A percentile compares a stretch with the other conserved stretches of the same genome.
Conservation (phyloP, 23 tunicate genomes). For the Aplidium turbinatum region DNA sequence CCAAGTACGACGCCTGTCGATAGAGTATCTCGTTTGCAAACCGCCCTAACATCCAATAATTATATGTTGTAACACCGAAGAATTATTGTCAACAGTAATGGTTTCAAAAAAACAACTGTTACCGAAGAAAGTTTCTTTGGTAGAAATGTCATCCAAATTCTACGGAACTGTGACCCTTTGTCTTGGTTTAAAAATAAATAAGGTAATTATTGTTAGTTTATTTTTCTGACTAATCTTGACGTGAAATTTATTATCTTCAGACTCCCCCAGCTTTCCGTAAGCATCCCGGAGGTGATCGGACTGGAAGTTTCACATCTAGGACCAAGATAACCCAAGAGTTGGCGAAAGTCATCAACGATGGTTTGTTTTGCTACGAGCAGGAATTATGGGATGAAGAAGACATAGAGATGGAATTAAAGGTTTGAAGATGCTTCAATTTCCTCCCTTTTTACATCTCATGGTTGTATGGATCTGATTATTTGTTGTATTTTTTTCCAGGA, state of each 20-base stretch:
- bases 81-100: no score
- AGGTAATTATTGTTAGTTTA: background rate
- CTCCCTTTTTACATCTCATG: no score
- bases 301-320: constrained; percentile 67
- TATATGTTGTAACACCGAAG: no score
- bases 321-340: constrained; percentile 79
- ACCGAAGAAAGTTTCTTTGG: no score
- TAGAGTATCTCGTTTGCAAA: no score
- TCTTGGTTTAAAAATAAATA: no score
- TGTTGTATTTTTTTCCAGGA: constrained; percentile 38
- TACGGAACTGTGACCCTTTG: no score
- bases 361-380: constrained; percentile 85
- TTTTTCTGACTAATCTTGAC: background rate
- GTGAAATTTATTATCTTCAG: constrained; percentile 19
- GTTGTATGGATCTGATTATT: background rate
- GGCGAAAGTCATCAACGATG: constrained; percentile 84
- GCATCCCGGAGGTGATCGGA: constrained; percentile 90
- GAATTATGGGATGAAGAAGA: constrained; percentile 80
- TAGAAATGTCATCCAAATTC: no score
- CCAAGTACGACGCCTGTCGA: constrained; percentile 41
- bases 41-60: no score
- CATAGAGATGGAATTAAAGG: background rate
- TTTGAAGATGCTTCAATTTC: no score
- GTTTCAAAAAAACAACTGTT: no score
- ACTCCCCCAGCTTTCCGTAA: constrained; percentile 91